phyloP scores from a whole-genome alignment of 2,113 vertebrate genomes.

The Budorcas taxicolor region DNA sequence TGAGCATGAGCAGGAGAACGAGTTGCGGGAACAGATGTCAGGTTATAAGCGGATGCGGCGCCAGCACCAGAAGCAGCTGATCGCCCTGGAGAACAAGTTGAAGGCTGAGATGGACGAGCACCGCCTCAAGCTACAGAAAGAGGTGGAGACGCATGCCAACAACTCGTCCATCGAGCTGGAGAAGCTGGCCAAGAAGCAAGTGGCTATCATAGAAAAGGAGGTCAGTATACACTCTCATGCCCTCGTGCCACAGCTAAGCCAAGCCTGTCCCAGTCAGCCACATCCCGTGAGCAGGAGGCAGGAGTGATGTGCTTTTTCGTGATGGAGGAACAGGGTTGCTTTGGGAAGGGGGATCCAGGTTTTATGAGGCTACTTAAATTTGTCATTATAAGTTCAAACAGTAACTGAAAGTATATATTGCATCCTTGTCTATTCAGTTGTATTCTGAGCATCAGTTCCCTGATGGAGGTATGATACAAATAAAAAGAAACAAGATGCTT shows the following conservation, averaged over 20 bases:
- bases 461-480: background rate
- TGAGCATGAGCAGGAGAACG: constrained; percentile 99
- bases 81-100: constrained; percentile 99
- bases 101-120: constrained; percentile 99
- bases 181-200: constrained; percentile 98
- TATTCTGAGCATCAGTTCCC: background rate
- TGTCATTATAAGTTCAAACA: background rate
- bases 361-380: background rate
- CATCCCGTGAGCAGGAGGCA: background rate
- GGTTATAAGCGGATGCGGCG: constrained; percentile 99
- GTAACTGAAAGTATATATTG: background rate
- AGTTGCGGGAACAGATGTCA: constrained; percentile 99
- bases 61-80: constrained; percentile 99
- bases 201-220: constrained; percentile 96
- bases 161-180: constrained; percentile 99
- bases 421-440: background rate
- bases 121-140: constrained; percentile 98
- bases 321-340: background rate
- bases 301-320: background rate
- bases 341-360: background rate
- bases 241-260: background rate
- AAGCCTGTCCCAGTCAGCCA: background rate
- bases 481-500: background rate
- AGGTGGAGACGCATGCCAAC: constrained; percentile 99
- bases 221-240: constrained; percentile 70